Evolutionary conservation across 1,140 invertebrate genomes (phyloP).

Genomic region (Panagrolaimus sp.): DNA sequence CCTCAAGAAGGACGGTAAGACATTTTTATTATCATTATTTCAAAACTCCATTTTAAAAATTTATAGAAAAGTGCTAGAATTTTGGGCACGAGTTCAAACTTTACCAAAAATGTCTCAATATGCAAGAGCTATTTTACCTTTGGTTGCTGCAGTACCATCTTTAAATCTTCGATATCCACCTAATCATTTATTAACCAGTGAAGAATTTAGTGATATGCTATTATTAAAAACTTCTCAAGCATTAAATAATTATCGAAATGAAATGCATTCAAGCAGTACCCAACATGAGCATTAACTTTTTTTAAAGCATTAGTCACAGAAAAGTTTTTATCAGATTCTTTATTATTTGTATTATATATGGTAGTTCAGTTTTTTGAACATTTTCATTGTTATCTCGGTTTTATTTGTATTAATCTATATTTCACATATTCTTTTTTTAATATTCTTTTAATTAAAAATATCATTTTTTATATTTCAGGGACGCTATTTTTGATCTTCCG

Average conservation of each 20-base stretch:
- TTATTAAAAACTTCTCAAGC: conserved; percentile 6
- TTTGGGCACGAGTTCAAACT: not conserved
- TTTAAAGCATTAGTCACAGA: too few relatives aligned
- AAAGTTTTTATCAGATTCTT: too few relatives aligned
- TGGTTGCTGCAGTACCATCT: conserved; percentile 1
- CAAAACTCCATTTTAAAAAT: not conserved
- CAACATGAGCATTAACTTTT: too few relatives aligned
- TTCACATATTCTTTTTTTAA: too few relatives aligned
- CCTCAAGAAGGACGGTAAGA: conserved; percentile 1
- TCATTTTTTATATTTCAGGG: conserved; percentile 11
- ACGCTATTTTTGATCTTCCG: conserved; percentile 10
- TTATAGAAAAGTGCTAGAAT: not conserved
- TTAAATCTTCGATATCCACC: not conserved
- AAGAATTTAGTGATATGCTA: conserved; percentile 6
- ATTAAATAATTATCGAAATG: not conserved
- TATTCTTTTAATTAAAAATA: not conserved
- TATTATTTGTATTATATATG: too few relatives aligned
- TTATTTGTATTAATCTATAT: too few relatives aligned
- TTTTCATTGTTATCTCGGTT: too few relatives aligned
- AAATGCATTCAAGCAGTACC: too few relatives aligned
- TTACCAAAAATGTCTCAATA: conserved; percentile 1
- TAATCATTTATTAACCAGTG: not conserved
- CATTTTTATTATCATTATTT: not conserved
- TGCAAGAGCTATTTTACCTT: conserved; percentile 4
- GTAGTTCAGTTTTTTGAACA: too few relatives aligned